Evolutionary conservation across 2,797 vertebrate species (phyloP), one percentile per base, ranked within the genome.

Genomic region (Fistularia commersonii): DNA sequence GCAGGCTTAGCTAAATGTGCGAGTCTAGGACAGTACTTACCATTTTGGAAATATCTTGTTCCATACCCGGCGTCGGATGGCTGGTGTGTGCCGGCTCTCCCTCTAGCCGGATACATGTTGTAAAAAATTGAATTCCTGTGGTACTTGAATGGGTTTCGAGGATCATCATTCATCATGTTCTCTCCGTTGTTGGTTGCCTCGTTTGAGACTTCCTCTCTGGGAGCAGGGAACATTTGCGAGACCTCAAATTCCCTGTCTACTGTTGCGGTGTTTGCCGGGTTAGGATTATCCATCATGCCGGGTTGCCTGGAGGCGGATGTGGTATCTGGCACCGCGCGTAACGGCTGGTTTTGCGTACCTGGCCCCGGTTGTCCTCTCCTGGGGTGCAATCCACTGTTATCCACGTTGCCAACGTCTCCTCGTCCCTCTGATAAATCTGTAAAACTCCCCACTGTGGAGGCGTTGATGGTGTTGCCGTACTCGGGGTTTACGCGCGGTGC

Each of bases 11-110:
- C 4, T 32, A 1, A 23, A 8, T 42, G 9, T 8, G 11, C 6
- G n/a, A 40, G 6, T 59, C 51, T 11, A 32, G 6, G 3, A 48
- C 8, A 36, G 23, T 51, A 61, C 80, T 86, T 50, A 92, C 92
- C 92, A 6, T 92, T 88, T 35, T 92, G 92, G 69, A 92, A 93
- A 71, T 86, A 90, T 57, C 83, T 80, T 7, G 90, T 91, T 32
- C 90, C 91, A 8, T 86, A 66, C 1, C 91, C 91, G 4, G 87
- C 69, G 38, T 83, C 80, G 7, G 87, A 87, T 0, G 85, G 87
- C 36, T 75, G 80, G 11, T 56, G 85, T 2, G 80, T 45, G 11
- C 77, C 79, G 6, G 45, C 49, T 33, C 81, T 73, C 15, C 79
- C 70, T 62, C 74, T 64, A 6, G 57, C 39, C 1, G 89, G 86